Percentiles rank a stretch among this genome's conserved stretches.
phyloP scores from a whole-genome alignment of 2,113 vertebrate species.

The Rhodinocichla rosea region DNA sequence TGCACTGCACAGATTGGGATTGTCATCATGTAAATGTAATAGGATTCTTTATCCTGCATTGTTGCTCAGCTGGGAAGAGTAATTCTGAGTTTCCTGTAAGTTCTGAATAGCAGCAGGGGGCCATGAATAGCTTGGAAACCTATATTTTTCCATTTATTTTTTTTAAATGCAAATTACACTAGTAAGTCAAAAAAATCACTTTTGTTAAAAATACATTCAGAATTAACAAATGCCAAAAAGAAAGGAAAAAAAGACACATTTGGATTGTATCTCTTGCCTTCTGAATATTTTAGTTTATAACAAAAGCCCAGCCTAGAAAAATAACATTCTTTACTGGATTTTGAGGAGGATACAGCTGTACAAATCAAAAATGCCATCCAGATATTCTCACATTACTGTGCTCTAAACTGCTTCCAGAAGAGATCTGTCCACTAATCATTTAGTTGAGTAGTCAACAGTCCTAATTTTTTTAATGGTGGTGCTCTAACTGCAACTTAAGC shows the following conservation, averaged over 20 bases:
- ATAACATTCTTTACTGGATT: constrained; percentile 82
- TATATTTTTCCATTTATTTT: constrained; percentile 77
- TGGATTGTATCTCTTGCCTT: constrained; percentile 78
- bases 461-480: constrained; percentile 56
- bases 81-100: not conserved
- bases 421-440: constrained; percentile 57
- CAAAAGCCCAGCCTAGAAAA: constrained; percentile 84
- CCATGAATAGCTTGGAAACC: constrained; percentile 72
- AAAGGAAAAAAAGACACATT: constrained; percentile 65
- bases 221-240: constrained; percentile 79
- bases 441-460: constrained; percentile 70
- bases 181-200: constrained; percentile 83
- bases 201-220: constrained; percentile 85
- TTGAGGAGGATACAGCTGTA: constrained; percentile 79
- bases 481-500: constrained; percentile 61
- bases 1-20: not conserved
- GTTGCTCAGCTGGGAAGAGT: constrained; percentile 26
- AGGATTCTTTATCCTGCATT: constrained; percentile 31
- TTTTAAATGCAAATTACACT: constrained; percentile 85
- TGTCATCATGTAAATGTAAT: constrained; percentile 48
- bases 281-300: constrained; percentile 80
- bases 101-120: constrained; percentile 38
- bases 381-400: constrained; percentile 75
- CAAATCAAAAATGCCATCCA: constrained; percentile 73
- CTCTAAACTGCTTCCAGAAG: constrained; percentile 64